Conservation (phyloP, 1,140 invertebrate species). For the Diabrotica virgifera region DNA sequence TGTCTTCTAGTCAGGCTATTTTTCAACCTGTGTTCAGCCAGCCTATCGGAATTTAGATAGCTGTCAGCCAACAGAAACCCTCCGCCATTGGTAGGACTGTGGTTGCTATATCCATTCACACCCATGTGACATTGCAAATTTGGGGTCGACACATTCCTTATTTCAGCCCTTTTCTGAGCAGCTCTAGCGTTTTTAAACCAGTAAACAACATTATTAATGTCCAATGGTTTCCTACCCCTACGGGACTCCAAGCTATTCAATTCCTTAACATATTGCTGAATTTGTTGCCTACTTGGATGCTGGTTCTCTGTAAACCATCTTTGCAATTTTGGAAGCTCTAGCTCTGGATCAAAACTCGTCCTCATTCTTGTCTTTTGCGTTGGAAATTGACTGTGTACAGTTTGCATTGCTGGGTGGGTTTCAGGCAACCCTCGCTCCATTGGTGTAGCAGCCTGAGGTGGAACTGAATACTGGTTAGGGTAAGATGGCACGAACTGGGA, state of each 20-base stretch:
- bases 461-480: conserved; percentile 46
- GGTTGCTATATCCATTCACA: conserved; percentile 62
- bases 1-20: conserved; percentile 50
- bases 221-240: conserved; percentile 86
- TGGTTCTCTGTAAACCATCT: conserved; percentile 95
- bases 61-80: conserved; percentile 53
- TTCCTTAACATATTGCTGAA: conserved; percentile 92
- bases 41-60: conserved; percentile 52
- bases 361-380: conserved; percentile 88
- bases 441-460: conserved; percentile 49
- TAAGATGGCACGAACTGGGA: conserved; percentile 45
- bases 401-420: conserved; percentile 67
- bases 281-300: conserved; percentile 90
- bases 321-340: conserved; percentile 91
- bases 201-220: conserved; percentile 97
- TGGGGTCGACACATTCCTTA: conserved; percentile 55
- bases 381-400: conserved; percentile 69
- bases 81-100: conserved; percentile 58
- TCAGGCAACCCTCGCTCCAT: conserved; percentile 51
- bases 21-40: conserved; percentile 50
- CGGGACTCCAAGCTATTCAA: conserved; percentile 89
- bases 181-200: conserved; percentile 99
- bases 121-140: conserved; percentile 55
- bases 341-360: conserved; percentile 91
- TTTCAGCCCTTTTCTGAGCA: conserved; percentile 85